Conservation (phyloP, 2,113 vertebrate species). For the Onychostoma macrolepis region DNA sequence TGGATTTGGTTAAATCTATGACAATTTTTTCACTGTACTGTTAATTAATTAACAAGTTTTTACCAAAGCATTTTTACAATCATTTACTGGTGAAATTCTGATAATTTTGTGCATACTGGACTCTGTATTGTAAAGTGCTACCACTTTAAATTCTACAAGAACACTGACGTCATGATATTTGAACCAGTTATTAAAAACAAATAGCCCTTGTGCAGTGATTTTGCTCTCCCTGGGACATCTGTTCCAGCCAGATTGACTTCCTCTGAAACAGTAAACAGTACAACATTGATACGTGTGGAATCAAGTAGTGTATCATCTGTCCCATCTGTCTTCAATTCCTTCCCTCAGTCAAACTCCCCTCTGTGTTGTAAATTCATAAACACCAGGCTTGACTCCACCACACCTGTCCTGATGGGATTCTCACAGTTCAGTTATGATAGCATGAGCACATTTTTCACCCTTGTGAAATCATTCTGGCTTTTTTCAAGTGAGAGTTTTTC, state of each 20-base stretch:
- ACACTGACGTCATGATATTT: not conserved
- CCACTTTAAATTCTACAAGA: conserved; percentile 3
- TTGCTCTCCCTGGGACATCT: conserved; percentile 53
- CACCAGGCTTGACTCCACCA: conserved; percentile 23
- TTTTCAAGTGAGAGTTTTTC: not conserved
- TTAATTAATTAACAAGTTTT: not conserved
- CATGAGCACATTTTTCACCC: conserved; percentile 23
- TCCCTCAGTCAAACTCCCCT: conserved; percentile 22
- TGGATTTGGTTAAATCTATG: no score
- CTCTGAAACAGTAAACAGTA: conserved; percentile 52
- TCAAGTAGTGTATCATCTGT: conserved; percentile 27
- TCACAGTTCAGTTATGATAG: conserved; percentile 32
- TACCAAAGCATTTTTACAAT: not conserved
- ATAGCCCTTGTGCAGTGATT: conserved; percentile 18
- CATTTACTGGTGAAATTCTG: not conserved
- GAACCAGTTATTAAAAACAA: conserved; percentile 26
- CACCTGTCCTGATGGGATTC: conserved; percentile 26
- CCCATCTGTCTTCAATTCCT: conserved; percentile 45
- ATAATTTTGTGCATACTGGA: not conserved
- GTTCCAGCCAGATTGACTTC: conserved; percentile 55
- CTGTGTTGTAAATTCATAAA: conserved; percentile 32
- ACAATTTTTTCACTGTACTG: not conserved
- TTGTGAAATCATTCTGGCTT: not conserved
- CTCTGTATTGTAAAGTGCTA: not conserved
- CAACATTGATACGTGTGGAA: conserved; percentile 54